Percentiles rank a stretch among this genome's conserved stretches.
phyloP scores from a whole-genome alignment of 2,113 vertebrate genomes.

The Amia ocellicauda region DNA sequence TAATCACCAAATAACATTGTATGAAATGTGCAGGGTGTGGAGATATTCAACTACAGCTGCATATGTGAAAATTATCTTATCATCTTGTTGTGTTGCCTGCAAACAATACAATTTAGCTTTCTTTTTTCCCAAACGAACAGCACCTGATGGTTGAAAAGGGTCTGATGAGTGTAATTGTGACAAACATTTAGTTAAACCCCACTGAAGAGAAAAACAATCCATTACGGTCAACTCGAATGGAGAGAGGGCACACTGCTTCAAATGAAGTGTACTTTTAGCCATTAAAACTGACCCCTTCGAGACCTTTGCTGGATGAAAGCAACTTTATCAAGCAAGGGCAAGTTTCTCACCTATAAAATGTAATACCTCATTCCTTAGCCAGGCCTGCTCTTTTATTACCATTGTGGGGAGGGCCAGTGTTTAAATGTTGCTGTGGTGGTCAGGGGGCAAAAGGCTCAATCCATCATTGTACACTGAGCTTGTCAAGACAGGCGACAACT shows the following conservation, averaged over 20 bases:
- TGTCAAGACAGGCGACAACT: constrained; percentile 35
- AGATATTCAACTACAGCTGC: too few relatives aligned
- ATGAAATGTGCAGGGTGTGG: too few relatives aligned
- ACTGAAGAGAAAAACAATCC: constrained; percentile 1
- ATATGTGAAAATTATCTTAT: too few relatives aligned
- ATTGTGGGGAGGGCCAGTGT: constrained; percentile 11
- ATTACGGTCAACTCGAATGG: constrained; percentile 3
- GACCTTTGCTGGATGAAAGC: constrained; percentile 17
- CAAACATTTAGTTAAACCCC: background rate
- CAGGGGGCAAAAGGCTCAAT: constrained; percentile 28
- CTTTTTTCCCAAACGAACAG: too few relatives aligned
- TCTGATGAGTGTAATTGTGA: too few relatives aligned
- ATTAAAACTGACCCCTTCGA: constrained; percentile 16
- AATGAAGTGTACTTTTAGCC: background rate
- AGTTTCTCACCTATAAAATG: constrained; percentile 22
- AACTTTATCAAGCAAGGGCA: constrained; percentile 24
- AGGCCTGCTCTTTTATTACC: constrained; percentile 18
- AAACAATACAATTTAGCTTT: too few relatives aligned
- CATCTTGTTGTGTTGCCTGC: too few relatives aligned
- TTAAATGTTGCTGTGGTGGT: constrained; percentile 20
- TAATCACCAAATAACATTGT: too few relatives aligned
- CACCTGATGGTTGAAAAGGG: too few relatives aligned
- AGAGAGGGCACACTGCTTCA: constrained; percentile 3
- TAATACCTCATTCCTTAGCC: constrained; percentile 16
- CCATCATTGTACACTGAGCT: constrained; percentile 35